These are phyloP conservation scores for Trachelus stipa DNA, from an alignment of 2,888 invertebrate genomes.

Conservation along the genomic window DNA sequence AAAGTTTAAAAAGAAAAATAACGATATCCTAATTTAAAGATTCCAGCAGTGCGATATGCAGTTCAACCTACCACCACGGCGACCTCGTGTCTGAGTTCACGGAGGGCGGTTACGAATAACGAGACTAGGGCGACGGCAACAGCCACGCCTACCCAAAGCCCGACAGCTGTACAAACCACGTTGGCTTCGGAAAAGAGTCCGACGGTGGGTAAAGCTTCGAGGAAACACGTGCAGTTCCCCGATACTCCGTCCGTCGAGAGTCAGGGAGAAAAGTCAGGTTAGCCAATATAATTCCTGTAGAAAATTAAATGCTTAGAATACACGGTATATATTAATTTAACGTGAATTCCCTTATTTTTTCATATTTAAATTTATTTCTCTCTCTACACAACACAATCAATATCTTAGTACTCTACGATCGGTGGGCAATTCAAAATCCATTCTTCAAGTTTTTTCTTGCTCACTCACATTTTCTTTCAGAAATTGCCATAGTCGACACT, in stretches of 20 bases:
- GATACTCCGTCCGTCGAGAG: conserved; percentile 58
- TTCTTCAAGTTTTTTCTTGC: too few species aligned
- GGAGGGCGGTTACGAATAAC: conserved; percentile 60
- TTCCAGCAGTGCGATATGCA: conserved; percentile 70
- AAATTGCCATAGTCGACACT: conserved; percentile 16
- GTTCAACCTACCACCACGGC: conserved; percentile 69
- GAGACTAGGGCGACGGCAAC: conserved; percentile 66
- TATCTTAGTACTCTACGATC: too few species aligned
- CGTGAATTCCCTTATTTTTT: too few species aligned
- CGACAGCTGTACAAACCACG: conserved; percentile 69
- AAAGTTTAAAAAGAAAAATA: neutral
- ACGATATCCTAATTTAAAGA: conserved; percentile 53
- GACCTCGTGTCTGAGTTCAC: conserved; percentile 69
- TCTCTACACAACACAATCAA: neutral
- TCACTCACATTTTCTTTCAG: conserved; percentile 15
- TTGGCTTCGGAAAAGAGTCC: conserved; percentile 64
- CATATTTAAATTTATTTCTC: too few species aligned
- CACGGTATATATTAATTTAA: too few species aligned
- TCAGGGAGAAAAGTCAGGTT: conserved; percentile 42
- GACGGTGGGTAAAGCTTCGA: conserved; percentile 67
- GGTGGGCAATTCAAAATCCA: too few species aligned
- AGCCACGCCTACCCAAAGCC: conserved; percentile 69
- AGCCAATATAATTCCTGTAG: neutral
- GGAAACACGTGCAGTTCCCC: conserved; percentile 80
- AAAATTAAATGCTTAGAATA: too few species aligned